Conservation (phyloP, 2,113 vertebrate species). For the Condylura cristata region DNA sequence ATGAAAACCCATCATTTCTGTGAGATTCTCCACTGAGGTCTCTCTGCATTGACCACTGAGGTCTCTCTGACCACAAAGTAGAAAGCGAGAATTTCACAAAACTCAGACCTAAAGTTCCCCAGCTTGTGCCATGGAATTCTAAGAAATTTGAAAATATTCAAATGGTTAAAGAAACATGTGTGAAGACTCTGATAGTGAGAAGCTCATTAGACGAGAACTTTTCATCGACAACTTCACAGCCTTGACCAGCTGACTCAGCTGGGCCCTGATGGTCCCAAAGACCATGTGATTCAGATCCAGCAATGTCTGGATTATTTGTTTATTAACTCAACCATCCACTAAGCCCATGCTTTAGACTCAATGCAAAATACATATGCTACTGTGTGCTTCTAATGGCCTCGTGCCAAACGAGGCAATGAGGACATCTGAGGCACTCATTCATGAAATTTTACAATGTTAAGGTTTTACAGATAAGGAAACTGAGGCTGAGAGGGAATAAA, state of each 20-base stretch:
- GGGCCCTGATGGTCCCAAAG: too few species aligned
- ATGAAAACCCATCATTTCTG: not conserved
- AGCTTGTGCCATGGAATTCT: not conserved
- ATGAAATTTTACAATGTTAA: not conserved
- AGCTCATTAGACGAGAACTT: not conserved
- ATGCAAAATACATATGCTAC: not conserved
- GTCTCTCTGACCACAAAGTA: not conserved
- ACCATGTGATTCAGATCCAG: not conserved
- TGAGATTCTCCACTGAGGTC: not conserved
- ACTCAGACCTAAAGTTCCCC: not conserved
- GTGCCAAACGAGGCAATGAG: not conserved
- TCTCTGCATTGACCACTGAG: not conserved
- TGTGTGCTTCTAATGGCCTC: fast-evolving
- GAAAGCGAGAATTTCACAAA: not conserved
- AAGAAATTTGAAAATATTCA: not conserved
- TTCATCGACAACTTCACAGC: not conserved
- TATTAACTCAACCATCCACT: not conserved
- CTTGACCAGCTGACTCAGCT: not conserved
- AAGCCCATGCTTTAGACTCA: not conserved
- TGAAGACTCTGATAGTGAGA: not conserved
- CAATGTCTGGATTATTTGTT: not conserved
- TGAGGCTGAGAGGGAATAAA: not conserved
- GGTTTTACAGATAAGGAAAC: not conserved
- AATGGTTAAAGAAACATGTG: not conserved
- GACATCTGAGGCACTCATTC: not conserved